Evolutionary conservation across 1,140 invertebrate species (phyloP), one percentile per base, ranked within the genome.

Genomic region (Drosophila bocki): DNA sequence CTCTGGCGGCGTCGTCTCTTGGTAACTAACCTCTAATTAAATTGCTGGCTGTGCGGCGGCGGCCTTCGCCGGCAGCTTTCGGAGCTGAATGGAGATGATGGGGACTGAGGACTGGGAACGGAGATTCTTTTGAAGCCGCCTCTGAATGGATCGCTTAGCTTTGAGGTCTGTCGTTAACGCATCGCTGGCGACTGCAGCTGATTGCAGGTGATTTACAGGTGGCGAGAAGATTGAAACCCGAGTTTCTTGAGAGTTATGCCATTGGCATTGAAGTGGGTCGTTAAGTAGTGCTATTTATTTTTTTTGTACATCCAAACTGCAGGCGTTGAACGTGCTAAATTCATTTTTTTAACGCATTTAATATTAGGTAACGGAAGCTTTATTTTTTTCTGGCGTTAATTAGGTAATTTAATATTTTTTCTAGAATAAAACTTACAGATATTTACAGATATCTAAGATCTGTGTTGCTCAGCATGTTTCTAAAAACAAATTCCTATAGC

Each of bases 21-120:
- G 70, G 53, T 72, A 72, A 72, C 37, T 72, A 74, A 74, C 70
- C 70, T 74, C 68, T 74, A 72, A 72, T 72, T 72, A 72, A 74
- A 72, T 74, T 45, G 68, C 56, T 51, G 68, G 53, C 53, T 72
- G 32, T 59, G 68, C 45, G 68, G 53, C 45, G 67, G 53, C 45
- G 68, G 68, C 70, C 67, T 72, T 72, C 53, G 53, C 19, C 54
- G 44, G 44, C 67, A 37, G 70, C 68, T 60, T 72, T 72, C 68
- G 68, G 72, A 71, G 53, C 45, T 71, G 53, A 58, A 39, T 72
- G 44, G 3, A 42, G 69, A 33, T 51, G 50, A 33, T 51, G 48
- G 53, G 32, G 50, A 32, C 50, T 17, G 48, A 37, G 45, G 41
- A 33, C 57, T 48, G 47, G 47, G 22, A 48, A 48, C 2, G 13